Percentiles rank a stretch among this genome's conserved stretches.
phyloP scores from a whole-genome alignment of 2,797 vertebrate species.

The Saxicola maurus region DNA sequence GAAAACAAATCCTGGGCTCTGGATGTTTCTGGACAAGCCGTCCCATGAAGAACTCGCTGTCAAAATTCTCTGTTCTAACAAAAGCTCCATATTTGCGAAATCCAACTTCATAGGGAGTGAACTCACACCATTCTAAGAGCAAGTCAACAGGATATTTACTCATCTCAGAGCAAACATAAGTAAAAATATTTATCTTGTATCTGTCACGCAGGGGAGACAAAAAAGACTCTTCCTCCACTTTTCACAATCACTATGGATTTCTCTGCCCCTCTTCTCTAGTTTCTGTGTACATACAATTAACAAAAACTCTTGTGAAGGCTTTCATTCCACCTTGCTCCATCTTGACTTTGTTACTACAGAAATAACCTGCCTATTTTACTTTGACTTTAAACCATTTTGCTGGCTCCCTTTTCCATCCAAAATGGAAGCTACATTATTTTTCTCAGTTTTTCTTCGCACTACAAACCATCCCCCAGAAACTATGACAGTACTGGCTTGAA shows the following conservation, averaged over 20 bases:
- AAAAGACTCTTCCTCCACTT: background rate
- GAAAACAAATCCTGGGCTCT: conserved; percentile 75
- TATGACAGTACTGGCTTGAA: background rate
- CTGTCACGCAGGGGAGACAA: background rate
- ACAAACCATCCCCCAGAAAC: background rate
- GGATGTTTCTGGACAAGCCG: conserved; percentile 55
- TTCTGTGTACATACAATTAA: background rate
- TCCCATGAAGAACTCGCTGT: conserved; percentile 80
- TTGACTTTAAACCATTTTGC: background rate
- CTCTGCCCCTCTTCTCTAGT: background rate
- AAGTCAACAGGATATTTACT: background rate
- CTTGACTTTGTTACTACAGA: background rate
- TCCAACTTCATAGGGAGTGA: conserved; percentile 76
- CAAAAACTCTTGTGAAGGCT: background rate
- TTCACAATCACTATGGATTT: background rate
- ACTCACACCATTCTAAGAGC: conserved; percentile 77
- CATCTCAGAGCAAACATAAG: background rate
- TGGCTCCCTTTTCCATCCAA: background rate
- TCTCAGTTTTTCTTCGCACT: background rate
- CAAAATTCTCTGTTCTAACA: conserved; percentile 71
- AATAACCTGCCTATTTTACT: background rate
- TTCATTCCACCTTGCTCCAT: background rate
- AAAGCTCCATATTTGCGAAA: conserved; percentile 78
- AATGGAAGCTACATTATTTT: background rate
- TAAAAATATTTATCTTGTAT: background rate